A percentile compares a stretch with the other conserved stretches of the same genome.
Conservation (phyloP, 2,888 invertebrate genomes). For the Odontothrips loti region DNA sequence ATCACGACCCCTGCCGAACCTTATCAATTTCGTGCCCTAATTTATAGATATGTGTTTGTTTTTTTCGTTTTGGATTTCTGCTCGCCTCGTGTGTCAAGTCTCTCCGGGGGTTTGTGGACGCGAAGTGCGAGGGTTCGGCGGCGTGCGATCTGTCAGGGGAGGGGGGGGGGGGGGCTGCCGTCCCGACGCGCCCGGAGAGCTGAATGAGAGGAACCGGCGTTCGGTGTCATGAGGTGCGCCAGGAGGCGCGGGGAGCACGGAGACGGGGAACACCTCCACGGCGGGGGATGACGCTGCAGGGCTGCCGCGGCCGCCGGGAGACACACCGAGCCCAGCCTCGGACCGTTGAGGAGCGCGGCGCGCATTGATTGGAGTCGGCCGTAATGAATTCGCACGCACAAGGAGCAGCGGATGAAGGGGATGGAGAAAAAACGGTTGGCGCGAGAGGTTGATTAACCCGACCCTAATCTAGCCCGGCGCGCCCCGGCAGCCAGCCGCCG, state of each 20-base stretch:
- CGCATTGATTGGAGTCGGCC: background rate
- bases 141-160: too few species aligned
- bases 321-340: background rate
- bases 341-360: background rate
- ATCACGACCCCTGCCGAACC: background rate
- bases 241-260: too few species aligned
- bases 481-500: background rate
- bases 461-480: background rate
- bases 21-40: background rate
- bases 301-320: background rate
- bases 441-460: conserved; percentile 5
- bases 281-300: background rate
- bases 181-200: too few species aligned
- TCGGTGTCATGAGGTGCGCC: too few species aligned
- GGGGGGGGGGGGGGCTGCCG: too few species aligned
- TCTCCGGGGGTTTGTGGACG: background rate
- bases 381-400: conserved; percentile 13
- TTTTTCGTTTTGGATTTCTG: background rate
- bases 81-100: background rate
- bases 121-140: background rate
- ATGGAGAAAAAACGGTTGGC: conserved; percentile 6
- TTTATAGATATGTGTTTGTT: background rate
- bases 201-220: too few species aligned
- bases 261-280: too few species aligned
- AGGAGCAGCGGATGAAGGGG: background rate